Percentiles rank a stretch among this genome's conserved stretches.
Conservation (phyloP, 2,113 vertebrate species). For the Morone chrysops region DNA sequence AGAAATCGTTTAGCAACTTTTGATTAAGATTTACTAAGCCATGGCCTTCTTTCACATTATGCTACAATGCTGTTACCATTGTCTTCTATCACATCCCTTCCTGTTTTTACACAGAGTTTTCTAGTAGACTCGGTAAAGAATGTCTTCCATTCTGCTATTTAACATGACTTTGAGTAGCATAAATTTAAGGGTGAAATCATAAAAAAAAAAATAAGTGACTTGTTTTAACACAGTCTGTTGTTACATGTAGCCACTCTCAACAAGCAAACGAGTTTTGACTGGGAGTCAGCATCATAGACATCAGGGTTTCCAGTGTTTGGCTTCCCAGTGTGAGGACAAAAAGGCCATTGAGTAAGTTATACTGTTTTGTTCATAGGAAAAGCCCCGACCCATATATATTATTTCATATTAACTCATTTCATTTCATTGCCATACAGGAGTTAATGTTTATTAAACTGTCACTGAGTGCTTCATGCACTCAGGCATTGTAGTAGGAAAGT, state of each 20-base stretch:
- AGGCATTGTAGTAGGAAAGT: too few relatives aligned
- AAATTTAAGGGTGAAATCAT: conserved; percentile 19
- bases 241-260: conserved; percentile 24
- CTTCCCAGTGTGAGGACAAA: not conserved
- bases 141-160: not conserved
- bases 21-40: conserved; percentile 44
- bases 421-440: too few relatives aligned
- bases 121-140: not conserved
- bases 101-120: not conserved
- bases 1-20: conserved; percentile 46
- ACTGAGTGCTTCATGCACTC: too few relatives aligned
- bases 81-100: not conserved
- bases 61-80: not conserved
- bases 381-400: too few relatives aligned
- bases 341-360: too few relatives aligned
- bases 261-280: too few relatives aligned
- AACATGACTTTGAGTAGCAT: not conserved
- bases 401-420: too few relatives aligned
- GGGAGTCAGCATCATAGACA: conserved; percentile 38
- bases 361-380: too few relatives aligned
- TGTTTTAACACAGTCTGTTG: conserved; percentile 27
- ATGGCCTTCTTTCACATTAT: not conserved
- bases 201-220: conserved; percentile 18
- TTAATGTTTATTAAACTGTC: too few relatives aligned
- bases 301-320: conserved; percentile 25